Conservation (phyloP, 2,888 invertebrate genomes). For the Xestobium rufovillosum region DNA sequence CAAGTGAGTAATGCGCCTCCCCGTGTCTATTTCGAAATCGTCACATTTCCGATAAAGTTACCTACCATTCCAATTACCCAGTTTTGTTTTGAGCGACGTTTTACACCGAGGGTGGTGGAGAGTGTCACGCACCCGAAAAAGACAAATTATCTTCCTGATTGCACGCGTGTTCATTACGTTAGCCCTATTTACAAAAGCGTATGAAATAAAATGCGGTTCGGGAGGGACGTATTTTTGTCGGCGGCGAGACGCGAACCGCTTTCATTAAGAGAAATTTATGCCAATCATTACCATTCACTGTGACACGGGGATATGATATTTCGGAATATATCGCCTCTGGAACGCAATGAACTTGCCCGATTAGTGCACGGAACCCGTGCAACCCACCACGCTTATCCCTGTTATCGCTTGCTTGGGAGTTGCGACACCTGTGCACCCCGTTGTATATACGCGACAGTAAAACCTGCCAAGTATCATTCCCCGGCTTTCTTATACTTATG, state of each 20-base stretch:
- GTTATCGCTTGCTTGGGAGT: slow-evolving; percentile 43
- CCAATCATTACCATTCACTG: slow-evolving; percentile 45
- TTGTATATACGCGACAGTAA: not conserved
- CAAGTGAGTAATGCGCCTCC: not conserved
- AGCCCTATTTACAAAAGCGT: slow-evolving; percentile 25
- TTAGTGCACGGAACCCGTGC: slow-evolving; percentile 36
- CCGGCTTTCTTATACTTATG: too few species aligned
- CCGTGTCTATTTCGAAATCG: not conserved
- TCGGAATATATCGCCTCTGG: slow-evolving; percentile 38
- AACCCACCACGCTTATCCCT: slow-evolving; percentile 40
- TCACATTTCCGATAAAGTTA: slow-evolving; percentile 3
- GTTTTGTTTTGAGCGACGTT: slow-evolving; percentile 1
- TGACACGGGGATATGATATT: slow-evolving; percentile 44
- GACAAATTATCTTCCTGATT: slow-evolving; percentile 32
- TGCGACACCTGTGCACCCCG: slow-evolving; percentile 40
- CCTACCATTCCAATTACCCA: not conserved
- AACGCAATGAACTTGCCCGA: slow-evolving; percentile 40
- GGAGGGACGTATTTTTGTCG: too few species aligned
- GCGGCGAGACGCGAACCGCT: slow-evolving; percentile 38
- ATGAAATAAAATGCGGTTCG: slow-evolving; percentile 27
- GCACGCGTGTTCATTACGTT: slow-evolving; percentile 26
- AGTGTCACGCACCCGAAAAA: slow-evolving; percentile 29
- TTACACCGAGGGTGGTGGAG: not conserved
- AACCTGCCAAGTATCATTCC: too few species aligned
- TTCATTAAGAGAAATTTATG: slow-evolving; percentile 44